These are phyloP conservation scores for Philopedon plagiatum DNA, from an alignment of 2,888 invertebrate species.

Conservation along the genomic window DNA sequence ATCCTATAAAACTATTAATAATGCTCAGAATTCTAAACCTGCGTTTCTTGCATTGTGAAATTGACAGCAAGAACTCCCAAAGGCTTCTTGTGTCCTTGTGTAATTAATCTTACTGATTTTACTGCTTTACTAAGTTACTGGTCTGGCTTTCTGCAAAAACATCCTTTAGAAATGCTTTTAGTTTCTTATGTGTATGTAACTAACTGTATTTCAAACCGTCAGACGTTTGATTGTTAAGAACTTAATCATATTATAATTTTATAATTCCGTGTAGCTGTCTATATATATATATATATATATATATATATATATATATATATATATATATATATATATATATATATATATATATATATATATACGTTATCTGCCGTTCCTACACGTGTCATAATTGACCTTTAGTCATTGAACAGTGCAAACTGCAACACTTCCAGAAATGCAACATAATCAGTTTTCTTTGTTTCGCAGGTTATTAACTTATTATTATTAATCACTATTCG, in stretches of 20 bases:
- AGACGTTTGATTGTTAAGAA: neutral
- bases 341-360: too few species aligned
- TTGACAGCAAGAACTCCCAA: neutral
- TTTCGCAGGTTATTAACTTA: too few species aligned
- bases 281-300: neutral
- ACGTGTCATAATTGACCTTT: too few species aligned
- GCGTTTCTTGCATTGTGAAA: neutral
- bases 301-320: too few species aligned
- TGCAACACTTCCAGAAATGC: too few species aligned
- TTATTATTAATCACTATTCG: too few species aligned
- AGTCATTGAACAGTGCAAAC: too few species aligned
- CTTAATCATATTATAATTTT: neutral
- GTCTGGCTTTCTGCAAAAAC: neutral
- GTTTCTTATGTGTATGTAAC: neutral
- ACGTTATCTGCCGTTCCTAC: too few species aligned
- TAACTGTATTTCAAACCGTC: neutral
- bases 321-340: too few species aligned
- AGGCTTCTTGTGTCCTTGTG: neutral
- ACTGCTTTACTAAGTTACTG: neutral
- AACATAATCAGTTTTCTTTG: too few species aligned
- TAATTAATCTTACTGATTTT: neutral
- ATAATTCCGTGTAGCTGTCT: neutral
- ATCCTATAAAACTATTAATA: neutral
- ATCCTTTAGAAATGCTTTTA: neutral
- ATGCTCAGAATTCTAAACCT: neutral